phyloP scores from a whole-genome alignment of 2,113 vertebrate genomes.

The Mirza zaza region DNA sequence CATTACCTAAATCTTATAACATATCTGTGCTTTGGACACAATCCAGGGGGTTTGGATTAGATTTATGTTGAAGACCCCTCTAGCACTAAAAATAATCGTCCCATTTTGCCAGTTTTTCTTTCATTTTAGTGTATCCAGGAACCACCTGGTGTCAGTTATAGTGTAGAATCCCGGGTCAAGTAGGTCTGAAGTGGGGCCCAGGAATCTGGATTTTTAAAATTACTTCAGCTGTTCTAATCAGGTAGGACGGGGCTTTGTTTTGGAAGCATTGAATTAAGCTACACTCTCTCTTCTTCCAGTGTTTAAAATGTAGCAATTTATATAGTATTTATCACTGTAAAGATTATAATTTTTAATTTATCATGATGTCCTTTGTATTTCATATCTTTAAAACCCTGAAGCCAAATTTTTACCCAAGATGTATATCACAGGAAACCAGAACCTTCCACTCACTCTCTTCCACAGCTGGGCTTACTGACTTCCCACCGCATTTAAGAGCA shows the following conservation, averaged over 20 bases:
- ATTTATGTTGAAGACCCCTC: background rate
- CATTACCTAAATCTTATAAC: background rate
- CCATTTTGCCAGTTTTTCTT: background rate
- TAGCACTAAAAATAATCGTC: background rate
- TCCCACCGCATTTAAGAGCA: background rate
- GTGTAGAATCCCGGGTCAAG: background rate
- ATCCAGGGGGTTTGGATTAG: background rate
- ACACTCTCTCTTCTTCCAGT: background rate
- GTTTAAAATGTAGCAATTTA: background rate
- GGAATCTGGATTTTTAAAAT: background rate
- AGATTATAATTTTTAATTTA: constrained; percentile 6
- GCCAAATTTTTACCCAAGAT: background rate
- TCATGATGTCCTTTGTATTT: background rate
- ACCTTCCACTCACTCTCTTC: background rate
- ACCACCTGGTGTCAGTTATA: background rate
- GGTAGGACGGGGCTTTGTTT: background rate
- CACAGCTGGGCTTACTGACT: background rate
- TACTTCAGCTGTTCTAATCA: background rate
- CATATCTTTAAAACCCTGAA: background rate
- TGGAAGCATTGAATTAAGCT: background rate
- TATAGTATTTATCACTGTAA: background rate
- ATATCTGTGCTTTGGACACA: background rate
- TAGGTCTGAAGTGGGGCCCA: background rate
- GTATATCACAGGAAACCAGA: background rate
- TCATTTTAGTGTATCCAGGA: background rate